Percentiles rank a stretch among this genome's conserved stretches.
These are phyloP conservation scores for Acyrthosiphon pisum DNA, from an alignment of 1,140 invertebrate species.

Conservation along the genomic window DNA sequence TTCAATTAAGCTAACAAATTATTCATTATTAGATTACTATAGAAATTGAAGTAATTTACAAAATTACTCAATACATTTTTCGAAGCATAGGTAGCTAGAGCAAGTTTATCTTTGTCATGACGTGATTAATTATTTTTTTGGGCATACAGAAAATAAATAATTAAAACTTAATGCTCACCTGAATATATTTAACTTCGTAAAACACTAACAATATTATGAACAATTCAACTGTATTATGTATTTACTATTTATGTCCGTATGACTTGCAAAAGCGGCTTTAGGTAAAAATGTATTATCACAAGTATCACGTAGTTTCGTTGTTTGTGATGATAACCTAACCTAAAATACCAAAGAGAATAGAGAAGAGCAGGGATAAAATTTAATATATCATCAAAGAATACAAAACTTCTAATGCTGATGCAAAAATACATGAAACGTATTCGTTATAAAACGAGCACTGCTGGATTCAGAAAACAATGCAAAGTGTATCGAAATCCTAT, in stretches of 20 bases:
- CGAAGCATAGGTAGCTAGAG: not conserved
- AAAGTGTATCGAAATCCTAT: no score
- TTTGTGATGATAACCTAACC: conserved; percentile 41
- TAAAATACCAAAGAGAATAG: conserved; percentile 40
- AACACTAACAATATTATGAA: not conserved
- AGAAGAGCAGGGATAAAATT: no score
- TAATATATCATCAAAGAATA: no score
- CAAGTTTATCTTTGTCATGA: no score
- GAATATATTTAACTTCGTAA: not conserved
- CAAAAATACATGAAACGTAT: no score
- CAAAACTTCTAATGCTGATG: no score
- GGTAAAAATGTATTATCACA: conserved; percentile 12
- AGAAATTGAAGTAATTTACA: not conserved
- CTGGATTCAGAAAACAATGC: no score
- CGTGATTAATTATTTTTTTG: not conserved
- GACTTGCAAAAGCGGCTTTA: conserved; percentile 51
- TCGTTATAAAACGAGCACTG: no score
- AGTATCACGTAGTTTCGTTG: not conserved
- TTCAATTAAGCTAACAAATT: not conserved
- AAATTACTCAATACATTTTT: not conserved
- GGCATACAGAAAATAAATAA: not conserved
- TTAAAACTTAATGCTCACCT: not conserved
- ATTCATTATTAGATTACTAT: not conserved
- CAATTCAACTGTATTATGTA: not conserved
- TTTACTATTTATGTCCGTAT: not conserved